Base-by-base conservation (phyloP, 2,113 vertebrate species). In the Macquaria ambigua region DNA sequence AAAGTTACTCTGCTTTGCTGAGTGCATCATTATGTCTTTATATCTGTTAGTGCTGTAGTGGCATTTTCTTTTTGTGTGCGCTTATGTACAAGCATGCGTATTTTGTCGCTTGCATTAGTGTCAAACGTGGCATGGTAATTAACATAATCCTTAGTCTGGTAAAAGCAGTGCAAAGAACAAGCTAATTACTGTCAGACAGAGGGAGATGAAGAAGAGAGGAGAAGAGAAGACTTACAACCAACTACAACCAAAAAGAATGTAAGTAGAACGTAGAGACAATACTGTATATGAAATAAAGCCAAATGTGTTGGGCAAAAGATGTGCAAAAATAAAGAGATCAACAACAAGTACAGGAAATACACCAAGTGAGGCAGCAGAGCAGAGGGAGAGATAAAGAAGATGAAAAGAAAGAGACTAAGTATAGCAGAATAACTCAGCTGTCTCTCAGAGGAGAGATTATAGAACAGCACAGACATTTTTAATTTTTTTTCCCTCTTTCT, bases 101-200 rank as follows among this genome's bases (percentile, higher is more conserved):
- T 41, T 74, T 50, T 64, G 53, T 83, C 61, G 23, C 53, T 43
- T 81, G 14, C 67, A 71, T 69, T 74, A 18, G 79, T 77, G 86
- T 87, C 48, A 79, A 58, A 74, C 46, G 62, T 68, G 31, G 52
- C 50, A 14, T 62, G 10, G 20, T 50, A 73, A 77, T 88, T 77
- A 77, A 66, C 77, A 77, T 39, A 83, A 48, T 53, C 31, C 48
- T 31, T 31, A 15, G 16, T 48, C 70, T 86, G 63, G 37, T 37
- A 56, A 41, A 73, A 64, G 58, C 83, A 62, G 25, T 31, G 46
- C 14, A 73, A 62, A 69, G n/a, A 46, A 79, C 55, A 76, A 80
- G 64, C n/a, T 28, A 82, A 74, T 89, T 88, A 81, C 55, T 70
- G 50, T 69, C 37, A 71, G 50, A 76, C 11, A 67, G 64, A 43